phyloP scores from a whole-genome alignment of 2,113 vertebrate species.

The Microcebus tavaratra region DNA sequence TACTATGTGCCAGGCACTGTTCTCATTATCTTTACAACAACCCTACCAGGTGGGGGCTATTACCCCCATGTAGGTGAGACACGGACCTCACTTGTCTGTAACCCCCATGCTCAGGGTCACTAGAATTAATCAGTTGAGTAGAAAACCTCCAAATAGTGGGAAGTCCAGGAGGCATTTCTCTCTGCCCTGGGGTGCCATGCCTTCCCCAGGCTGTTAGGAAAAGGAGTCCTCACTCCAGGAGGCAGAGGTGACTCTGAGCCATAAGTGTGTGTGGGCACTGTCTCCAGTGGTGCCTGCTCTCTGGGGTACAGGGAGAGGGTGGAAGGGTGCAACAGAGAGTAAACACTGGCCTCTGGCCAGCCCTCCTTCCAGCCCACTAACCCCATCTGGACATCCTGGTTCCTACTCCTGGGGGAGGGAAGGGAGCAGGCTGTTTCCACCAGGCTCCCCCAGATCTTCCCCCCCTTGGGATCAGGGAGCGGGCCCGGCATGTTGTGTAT shows the following conservation, averaged over 20 bases:
- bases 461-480: background rate
- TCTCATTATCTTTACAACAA: background rate
- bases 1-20: background rate
- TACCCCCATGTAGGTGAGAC: background rate
- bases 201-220: background rate
- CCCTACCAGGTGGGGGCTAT: background rate
- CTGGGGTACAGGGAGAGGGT: background rate
- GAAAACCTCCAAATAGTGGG: background rate
- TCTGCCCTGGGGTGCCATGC: background rate
- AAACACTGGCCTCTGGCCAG: background rate
- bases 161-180: background rate
- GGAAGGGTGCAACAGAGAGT: background rate
- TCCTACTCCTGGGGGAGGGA: no score
- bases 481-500: accelerated
- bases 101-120: background rate
- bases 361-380: background rate
- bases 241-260: background rate
- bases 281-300: background rate
- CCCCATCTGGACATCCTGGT: background rate
- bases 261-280: background rate
- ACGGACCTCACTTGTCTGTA: background rate
- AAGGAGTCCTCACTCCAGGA: background rate
- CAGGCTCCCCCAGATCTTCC: background rate
- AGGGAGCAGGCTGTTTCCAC: background rate
- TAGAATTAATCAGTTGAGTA: background rate